Percentiles rank a stretch among this genome's conserved stretches.
Conservation (phyloP, 2,113 vertebrate species). For the Cyprinodon tularosa region DNA sequence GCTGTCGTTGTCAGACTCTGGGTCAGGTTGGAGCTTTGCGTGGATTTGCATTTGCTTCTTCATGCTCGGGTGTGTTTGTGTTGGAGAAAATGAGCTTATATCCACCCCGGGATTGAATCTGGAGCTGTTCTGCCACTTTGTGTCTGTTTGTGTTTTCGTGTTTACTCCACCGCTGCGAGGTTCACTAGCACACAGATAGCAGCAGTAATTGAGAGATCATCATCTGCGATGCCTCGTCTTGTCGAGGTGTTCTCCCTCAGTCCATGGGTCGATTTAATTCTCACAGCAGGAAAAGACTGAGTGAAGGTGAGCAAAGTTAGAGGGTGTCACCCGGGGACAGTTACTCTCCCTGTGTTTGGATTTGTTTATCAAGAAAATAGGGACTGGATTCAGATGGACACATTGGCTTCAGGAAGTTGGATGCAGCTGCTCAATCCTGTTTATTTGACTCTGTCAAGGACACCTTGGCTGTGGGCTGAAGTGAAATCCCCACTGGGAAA, state of each 20-base stretch:
- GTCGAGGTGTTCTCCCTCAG: not conserved
- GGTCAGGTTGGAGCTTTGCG: not conserved
- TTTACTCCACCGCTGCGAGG: not conserved
- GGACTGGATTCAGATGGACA: not conserved
- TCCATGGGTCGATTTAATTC: not conserved
- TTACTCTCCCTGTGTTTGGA: not conserved
- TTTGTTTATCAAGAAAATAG: not conserved
- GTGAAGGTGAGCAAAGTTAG: not conserved
- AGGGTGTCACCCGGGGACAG: not conserved
- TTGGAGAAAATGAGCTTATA: not conserved
- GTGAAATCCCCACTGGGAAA: not conserved
- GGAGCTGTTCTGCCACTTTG: not conserved
- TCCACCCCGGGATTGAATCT: not conserved
- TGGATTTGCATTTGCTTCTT: not conserved
- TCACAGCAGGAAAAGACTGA: not conserved
- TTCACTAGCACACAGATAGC: not conserved
- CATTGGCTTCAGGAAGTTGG: not conserved
- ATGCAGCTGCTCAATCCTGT: not conserved
- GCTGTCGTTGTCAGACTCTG: slow-evolving; percentile 3
- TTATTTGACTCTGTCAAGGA: not conserved
- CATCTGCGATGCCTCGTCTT: not conserved
- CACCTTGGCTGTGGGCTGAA: not conserved
- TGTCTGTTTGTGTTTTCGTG: not conserved
- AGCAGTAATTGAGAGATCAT: not conserved
- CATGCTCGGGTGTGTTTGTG: not conserved